These are phyloP conservation scores for Gopherus evgoodei DNA, from an alignment of 2,113 vertebrate genomes.

Conservation along the genomic window DNA sequence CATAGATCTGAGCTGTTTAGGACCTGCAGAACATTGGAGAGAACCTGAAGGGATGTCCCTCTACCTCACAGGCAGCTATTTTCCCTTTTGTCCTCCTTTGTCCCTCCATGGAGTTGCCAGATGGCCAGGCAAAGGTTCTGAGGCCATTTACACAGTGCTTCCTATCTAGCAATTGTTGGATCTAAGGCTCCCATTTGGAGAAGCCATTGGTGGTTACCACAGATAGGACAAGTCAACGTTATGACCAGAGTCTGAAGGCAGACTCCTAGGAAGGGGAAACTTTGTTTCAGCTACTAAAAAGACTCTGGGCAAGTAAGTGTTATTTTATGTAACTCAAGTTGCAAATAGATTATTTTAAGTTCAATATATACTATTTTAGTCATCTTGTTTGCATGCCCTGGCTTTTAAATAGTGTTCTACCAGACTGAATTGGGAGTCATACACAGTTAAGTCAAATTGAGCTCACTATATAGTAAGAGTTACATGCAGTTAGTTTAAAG, in stretches of 20 bases:
- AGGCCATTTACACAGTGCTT: background rate
- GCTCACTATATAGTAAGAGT: too few species aligned
- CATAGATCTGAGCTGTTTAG: background rate
- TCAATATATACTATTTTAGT: background rate
- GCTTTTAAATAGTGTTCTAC: background rate
- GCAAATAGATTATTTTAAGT: background rate
- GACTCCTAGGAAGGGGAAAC: background rate
- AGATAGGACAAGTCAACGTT: background rate
- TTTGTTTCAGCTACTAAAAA: background rate
- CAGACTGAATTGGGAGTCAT: too few species aligned
- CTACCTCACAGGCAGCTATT: background rate
- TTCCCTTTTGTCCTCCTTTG: background rate
- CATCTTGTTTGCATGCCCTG: background rate
- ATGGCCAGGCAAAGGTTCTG: background rate
- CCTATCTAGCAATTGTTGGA: background rate
- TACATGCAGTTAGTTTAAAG: too few species aligned
- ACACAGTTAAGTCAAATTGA: too few species aligned
- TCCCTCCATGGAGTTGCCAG: background rate
- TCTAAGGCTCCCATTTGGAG: background rate
- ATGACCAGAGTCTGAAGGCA: background rate
- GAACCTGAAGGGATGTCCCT: background rate
- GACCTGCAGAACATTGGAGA: background rate
- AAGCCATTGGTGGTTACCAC: background rate
- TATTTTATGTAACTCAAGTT: background rate
- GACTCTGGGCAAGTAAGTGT: background rate